Evolutionary conservation across 2,797 vertebrate species (phyloP).

Genomic region (Mormyrops attenuatus): DNA sequence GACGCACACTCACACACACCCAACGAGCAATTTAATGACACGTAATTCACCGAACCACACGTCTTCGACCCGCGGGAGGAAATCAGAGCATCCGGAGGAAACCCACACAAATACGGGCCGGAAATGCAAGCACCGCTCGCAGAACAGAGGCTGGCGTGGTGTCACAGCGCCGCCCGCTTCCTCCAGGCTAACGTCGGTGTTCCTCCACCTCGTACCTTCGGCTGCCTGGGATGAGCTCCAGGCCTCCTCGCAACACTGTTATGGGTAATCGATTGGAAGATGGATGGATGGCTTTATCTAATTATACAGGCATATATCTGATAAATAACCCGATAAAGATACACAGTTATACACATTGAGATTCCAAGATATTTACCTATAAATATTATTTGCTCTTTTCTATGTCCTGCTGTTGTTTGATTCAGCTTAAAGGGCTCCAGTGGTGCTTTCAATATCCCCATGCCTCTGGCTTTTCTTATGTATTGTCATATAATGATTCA

Average conservation of each 20-base stretch:
- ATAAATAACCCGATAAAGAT: not conserved
- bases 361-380: not conserved
- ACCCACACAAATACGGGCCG: not conserved
- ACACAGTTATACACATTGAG: not conserved
- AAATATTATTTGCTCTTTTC: not conserved
- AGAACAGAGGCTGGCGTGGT: not conserved
- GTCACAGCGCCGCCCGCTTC: not conserved
- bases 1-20: not conserved
- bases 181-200: not conserved
- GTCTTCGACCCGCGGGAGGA: not conserved
- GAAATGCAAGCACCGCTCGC: not conserved
- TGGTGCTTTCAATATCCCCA: not conserved
- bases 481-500: constrained; percentile 1
- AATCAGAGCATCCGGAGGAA: not conserved
- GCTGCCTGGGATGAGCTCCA: not conserved
- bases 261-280: not conserved
- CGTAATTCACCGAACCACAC: not conserved
- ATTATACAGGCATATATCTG: not conserved
- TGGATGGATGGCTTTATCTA: constrained; percentile 7
- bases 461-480: not conserved
- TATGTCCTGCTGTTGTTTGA: not conserved
- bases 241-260: not conserved
- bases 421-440: not conserved
- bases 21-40: not conserved
- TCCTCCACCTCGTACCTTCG: not conserved